These are phyloP conservation scores for Dreissena rostriformis DNA, from an alignment of 1,140 invertebrate genomes.

Conservation along the genomic window DNA sequence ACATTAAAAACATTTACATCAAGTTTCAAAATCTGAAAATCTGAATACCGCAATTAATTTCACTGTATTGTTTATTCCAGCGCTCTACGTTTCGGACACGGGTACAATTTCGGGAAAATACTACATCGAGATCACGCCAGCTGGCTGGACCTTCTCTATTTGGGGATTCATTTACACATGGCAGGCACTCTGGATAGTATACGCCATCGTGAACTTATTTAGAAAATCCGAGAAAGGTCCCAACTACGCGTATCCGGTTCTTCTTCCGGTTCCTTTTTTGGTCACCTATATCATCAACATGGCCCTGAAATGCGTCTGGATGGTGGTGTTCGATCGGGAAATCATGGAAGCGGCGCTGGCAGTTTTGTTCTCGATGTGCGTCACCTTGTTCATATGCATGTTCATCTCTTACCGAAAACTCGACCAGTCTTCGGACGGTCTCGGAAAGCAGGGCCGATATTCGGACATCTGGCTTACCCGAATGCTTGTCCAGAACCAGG, in stretches of 20 bases:
- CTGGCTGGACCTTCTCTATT: slow-evolving; percentile 77
- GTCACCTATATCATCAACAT: slow-evolving; percentile 64
- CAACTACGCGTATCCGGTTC: slow-evolving; percentile 52
- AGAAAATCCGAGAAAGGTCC: slow-evolving; percentile 57
- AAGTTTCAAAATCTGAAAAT: neutral
- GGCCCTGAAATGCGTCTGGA: slow-evolving; percentile 72
- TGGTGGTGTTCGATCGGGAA: slow-evolving; percentile 74
- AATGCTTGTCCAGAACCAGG: slow-evolving; percentile 77
- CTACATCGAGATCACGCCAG: slow-evolving; percentile 66
- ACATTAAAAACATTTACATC: neutral
- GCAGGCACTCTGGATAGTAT: slow-evolving; percentile 73
- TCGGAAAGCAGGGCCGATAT: slow-evolving; percentile 55
- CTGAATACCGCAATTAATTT: neutral
- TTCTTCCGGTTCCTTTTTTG: slow-evolving; percentile 68
- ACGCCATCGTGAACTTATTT: slow-evolving; percentile 68
- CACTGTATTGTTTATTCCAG: slow-evolving; percentile 44
- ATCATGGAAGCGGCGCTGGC: slow-evolving; percentile 59
- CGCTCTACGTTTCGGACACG: slow-evolving; percentile 64
- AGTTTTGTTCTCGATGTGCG: slow-evolving; percentile 62
- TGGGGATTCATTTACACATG: slow-evolving; percentile 78
- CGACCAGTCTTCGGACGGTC: slow-evolving; percentile 18
- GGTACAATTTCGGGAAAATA: slow-evolving; percentile 71
- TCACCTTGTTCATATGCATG: slow-evolving; percentile 70
- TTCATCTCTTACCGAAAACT: slow-evolving; percentile 63
- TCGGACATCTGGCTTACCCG: slow-evolving; percentile 74